These are phyloP conservation scores for Omphaloscelis lunosa DNA, from an alignment of 2,888 invertebrate species.

Conservation along the genomic window DNA sequence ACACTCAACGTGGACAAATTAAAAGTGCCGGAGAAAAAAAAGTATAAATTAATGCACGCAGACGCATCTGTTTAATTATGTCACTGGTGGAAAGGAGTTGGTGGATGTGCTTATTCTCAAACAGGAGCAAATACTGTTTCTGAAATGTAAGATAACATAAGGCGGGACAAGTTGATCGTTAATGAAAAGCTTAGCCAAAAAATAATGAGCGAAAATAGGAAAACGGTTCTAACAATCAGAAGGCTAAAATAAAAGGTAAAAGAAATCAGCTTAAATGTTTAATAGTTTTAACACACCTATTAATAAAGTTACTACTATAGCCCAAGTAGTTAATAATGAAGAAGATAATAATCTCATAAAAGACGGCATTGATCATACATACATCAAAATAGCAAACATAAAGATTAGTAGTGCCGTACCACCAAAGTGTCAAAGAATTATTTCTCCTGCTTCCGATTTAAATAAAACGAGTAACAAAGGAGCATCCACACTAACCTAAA, in stretches of 20 bases:
- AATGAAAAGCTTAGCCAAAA: not conserved
- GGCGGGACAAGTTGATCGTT: not conserved
- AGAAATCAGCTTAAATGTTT: not conserved
- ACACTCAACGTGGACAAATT: constrained; percentile 87
- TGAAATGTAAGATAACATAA: not conserved
- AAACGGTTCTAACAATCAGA: not conserved
- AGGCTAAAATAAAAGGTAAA: not conserved
- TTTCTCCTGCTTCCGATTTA: not conserved
- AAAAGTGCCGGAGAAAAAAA: constrained; percentile 84
- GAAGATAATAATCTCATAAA: too few relatives aligned
- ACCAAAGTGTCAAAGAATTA: rapidly evolving
- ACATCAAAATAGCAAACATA: too few relatives aligned
- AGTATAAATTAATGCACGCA: constrained; percentile 89
- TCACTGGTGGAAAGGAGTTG: constrained; percentile 58
- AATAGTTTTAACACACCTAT: too few relatives aligned
- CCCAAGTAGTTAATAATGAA: too few relatives aligned
- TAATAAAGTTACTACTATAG: too few relatives aligned
- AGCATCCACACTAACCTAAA: constrained; percentile 46
- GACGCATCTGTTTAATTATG: constrained; percentile 88
- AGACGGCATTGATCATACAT: too few relatives aligned
- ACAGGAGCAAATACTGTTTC: too few relatives aligned
- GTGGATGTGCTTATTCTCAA: constrained; percentile 69
- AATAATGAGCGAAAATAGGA: not conserved
- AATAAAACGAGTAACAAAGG: not conserved
- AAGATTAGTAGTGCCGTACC: too few relatives aligned